phyloP scores from a whole-genome alignment of 2,888 invertebrate genomes.

The Rhodophaea formosa region DNA sequence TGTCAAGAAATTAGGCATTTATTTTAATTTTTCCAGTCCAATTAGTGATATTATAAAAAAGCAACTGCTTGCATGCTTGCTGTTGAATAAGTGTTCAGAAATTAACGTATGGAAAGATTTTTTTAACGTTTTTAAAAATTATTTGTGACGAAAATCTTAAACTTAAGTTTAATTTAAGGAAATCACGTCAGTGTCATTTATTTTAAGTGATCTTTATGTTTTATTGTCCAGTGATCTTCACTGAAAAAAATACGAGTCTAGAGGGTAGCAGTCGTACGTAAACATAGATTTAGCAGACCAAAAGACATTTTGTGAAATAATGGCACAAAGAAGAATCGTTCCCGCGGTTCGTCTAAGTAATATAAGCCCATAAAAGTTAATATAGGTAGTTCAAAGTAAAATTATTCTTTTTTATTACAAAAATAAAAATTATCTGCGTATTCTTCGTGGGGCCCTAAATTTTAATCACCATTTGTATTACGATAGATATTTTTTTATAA shows the following conservation, averaged over 20 bases:
- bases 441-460: too few species aligned
- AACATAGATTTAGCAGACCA: too few species aligned
- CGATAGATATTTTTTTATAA: too few species aligned
- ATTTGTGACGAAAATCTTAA: not conserved
- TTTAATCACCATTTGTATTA: too few species aligned
- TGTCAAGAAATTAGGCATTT: not conserved
- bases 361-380: too few species aligned
- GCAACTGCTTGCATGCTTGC: not conserved
- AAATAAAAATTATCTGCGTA: too few species aligned
- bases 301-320: too few species aligned
- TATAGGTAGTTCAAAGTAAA: too few species aligned
- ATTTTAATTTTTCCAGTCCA: not conserved
- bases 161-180: not conserved
- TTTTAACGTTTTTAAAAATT: not conserved
- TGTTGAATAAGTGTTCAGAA: not conserved
- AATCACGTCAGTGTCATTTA: not conserved
- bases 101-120: not conserved
- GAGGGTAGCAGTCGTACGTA: not conserved
- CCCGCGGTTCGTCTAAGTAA: too few species aligned
- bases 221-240: not conserved
- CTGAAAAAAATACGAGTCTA: not conserved
- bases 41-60: not conserved
- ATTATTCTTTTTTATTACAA: too few species aligned
- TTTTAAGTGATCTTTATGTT: not conserved
- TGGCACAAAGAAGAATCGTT: too few species aligned